A percentile compares a stretch with the other conserved stretches of the same genome.
These are phyloP conservation scores for Leucopsar rothschildi DNA, from an alignment of 2,113 vertebrate species.

Conservation along the genomic window DNA sequence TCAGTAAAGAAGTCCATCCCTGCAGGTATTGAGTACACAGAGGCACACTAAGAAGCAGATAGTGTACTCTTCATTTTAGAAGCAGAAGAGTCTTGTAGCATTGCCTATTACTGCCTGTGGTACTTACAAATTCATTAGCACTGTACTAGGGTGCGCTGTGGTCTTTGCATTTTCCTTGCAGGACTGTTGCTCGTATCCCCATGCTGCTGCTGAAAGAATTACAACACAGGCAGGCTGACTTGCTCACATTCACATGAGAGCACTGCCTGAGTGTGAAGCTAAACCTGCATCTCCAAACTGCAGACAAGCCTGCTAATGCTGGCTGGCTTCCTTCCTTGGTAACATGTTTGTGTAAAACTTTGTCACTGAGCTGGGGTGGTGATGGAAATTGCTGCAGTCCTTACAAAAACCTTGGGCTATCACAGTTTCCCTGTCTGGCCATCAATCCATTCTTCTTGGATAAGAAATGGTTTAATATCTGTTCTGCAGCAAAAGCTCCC, in stretches of 20 bases:
- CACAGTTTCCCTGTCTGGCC: not conserved
- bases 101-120: not conserved
- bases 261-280: not conserved
- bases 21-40: not conserved
- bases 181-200: fast-evolving
- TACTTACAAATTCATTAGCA: not conserved
- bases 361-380: not conserved
- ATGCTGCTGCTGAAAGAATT: not conserved
- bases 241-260: not conserved
- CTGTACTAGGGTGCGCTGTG: not conserved
- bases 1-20: not conserved
- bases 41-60: not conserved
- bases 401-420: not conserved
- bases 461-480: not conserved
- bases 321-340: not conserved
- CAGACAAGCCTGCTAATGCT: not conserved
- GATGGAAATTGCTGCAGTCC: not conserved
- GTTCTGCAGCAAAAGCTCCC: not conserved
- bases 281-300: not conserved
- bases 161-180: not conserved
- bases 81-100: not conserved
- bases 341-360: not conserved
- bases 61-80: not conserved
- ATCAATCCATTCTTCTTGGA: not conserved
- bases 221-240: not conserved